Evolutionary conservation across 2,797 vertebrate species (phyloP).

Genomic region (Eurystomus glaucurus): DNA sequence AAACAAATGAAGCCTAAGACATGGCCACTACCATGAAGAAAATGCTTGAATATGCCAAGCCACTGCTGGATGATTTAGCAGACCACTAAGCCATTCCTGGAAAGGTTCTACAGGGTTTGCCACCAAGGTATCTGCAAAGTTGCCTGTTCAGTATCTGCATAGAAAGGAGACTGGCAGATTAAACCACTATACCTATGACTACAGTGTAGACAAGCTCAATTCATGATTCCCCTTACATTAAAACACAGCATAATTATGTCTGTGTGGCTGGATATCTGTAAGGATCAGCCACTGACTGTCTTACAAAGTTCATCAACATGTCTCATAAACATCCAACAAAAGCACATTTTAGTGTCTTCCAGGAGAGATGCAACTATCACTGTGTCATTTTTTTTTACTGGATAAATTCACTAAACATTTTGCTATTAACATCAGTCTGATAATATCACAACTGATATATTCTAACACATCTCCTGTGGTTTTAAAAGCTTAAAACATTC

Average conservation of each 20-base stretch:
- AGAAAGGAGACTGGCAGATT: background rate
- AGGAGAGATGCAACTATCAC: background rate
- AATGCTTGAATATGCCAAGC: background rate
- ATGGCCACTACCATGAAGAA: background rate
- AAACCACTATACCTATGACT: background rate
- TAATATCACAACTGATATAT: background rate
- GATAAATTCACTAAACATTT: background rate
- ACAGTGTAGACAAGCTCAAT: background rate
- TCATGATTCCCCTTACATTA: background rate
- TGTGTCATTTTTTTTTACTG: background rate
- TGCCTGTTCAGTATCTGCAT: background rate
- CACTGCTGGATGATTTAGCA: background rate
- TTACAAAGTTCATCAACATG: background rate
- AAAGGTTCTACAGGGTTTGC: background rate
- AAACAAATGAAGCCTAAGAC: conserved; percentile 26
- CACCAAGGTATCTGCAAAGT: background rate
- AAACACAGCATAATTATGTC: background rate
- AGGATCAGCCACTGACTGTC: background rate
- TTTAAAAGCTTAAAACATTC: background rate
- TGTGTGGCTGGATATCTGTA: background rate
- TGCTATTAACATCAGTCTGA: background rate
- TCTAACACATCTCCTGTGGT: background rate
- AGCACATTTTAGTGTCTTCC: background rate
- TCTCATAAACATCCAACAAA: background rate
- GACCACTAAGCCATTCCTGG: background rate